Base-by-base conservation (phyloP, 2,888 invertebrate genomes). In the Nymphalis urticae region DNA sequence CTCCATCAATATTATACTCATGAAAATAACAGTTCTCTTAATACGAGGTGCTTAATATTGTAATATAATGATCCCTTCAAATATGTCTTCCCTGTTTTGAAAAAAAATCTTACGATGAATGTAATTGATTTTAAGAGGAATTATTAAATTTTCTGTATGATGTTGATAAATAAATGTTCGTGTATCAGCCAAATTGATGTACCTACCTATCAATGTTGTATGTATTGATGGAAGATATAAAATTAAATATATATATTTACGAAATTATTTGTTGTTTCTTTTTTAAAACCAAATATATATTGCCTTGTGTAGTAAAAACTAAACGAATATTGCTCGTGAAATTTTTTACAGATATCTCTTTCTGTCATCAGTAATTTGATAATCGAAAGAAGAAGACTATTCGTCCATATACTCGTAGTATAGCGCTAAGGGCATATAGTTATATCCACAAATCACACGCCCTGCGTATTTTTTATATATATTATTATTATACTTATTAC, bases 161-260 rank as follows among this genome's bases (percentile, higher is more conserved):
- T 83, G 82, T 74, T 68, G 61, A 68, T 72, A 42, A 56, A 66
- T 66, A 66, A 60, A 36, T 71, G 62, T 73, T 51, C 50, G 68
- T 64, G 68, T 73, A 70, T 84, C 84, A 86, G 89, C 87, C 85
- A 89, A 69, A 89, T 87, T 87, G 72, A 74, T 78, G 83, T 85
- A 85, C 87, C 86, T 88, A 75, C 74, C 72, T 73, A 78, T 90
- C 87, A 85, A 83, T 90, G 88, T 92, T 92, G 92, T 93, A 93
- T 93, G 93, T 93, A 93, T 93, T 92, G 92, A 93, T 93, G 93
- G 92, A 93, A 90, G 92, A 93, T 92, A 90, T 93, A 91, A 91
- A 92, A 87, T 91, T 91, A 92, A 93, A 92, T 89, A 92, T 93
- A 92, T 92, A 93, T 93, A 92, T 93, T 92, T 92, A 92, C 92